Percentiles rank a stretch among this genome's conserved stretches.
These are phyloP conservation scores for Calliscelio sp. DNA, from an alignment of 2,888 invertebrate genomes.

Conservation along the genomic window DNA sequence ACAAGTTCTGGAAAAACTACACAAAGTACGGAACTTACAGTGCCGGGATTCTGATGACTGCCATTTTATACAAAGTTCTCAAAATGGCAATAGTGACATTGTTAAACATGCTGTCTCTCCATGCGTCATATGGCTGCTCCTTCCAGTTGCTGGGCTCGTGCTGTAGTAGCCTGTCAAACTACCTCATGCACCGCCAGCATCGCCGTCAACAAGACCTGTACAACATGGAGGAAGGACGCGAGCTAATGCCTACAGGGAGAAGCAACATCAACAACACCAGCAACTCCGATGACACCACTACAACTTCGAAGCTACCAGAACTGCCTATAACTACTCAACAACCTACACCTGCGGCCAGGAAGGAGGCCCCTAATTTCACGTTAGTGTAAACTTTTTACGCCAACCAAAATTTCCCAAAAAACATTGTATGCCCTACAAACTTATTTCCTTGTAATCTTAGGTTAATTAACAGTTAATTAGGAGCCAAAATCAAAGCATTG, in stretches of 20 bases:
- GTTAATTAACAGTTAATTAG: too few relatives aligned
- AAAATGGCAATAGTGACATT: too few relatives aligned
- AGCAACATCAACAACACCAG: too few relatives aligned
- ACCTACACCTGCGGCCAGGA: background rate
- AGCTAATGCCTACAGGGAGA: background rate
- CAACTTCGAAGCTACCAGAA: too few relatives aligned
- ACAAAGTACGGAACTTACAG: too few relatives aligned
- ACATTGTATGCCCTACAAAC: background rate
- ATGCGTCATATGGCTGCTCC: background rate
- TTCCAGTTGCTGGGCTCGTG: background rate
- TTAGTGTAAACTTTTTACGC: background rate
- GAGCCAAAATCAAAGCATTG: too few relatives aligned
- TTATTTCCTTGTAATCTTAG: too few relatives aligned
- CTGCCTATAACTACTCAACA: background rate
- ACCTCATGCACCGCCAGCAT: background rate
- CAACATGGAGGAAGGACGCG: background rate
- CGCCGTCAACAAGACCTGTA: background rate
- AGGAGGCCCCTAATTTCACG: background rate
- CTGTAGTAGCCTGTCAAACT: background rate
- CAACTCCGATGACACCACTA: too few relatives aligned
- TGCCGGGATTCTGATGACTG: too few relatives aligned
- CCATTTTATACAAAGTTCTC: too few relatives aligned
- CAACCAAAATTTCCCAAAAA: background rate
- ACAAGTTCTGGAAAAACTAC: too few relatives aligned
- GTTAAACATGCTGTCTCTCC: too few relatives aligned